phyloP scores from a whole-genome alignment of 2,888 invertebrate genomes.

The Pseudeuparius sepicola region DNA sequence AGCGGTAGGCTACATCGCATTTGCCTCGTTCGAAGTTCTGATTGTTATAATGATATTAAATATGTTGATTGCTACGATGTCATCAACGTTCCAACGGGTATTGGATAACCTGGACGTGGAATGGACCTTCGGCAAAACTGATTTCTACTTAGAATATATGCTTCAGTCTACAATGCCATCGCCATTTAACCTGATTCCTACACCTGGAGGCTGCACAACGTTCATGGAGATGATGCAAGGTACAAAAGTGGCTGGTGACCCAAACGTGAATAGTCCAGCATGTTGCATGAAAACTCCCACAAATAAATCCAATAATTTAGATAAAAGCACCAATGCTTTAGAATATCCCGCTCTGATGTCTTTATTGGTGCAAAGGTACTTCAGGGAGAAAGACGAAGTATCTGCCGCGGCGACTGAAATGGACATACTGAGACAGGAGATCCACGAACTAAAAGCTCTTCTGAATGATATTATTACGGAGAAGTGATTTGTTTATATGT shows the following conservation, averaged over 20 bases:
- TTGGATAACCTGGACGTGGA: conserved; percentile 59
- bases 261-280: not conserved
- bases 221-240: conserved; percentile 43
- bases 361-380: conserved; percentile 51
- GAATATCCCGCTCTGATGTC: conserved; percentile 50
- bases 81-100: conserved; percentile 62
- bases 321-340: conserved; percentile 22
- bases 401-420: conserved; percentile 38
- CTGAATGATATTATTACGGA: conserved; percentile 31
- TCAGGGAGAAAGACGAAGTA: conserved; percentile 41
- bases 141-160: conserved; percentile 65
- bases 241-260: conserved; percentile 30
- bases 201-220: conserved; percentile 42
- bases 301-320: conserved; percentile 9
- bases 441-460: conserved; percentile 36
- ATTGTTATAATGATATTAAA: conserved; percentile 63
- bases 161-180: conserved; percentile 58
- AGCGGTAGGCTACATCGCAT: conserved; percentile 56
- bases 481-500: conserved; percentile 17
- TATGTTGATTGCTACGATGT: conserved; percentile 74
- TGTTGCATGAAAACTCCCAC: conserved; percentile 29
- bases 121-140: conserved; percentile 67
- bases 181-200: conserved; percentile 61
- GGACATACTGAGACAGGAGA: conserved; percentile 41
- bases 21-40: conserved; percentile 59